Percentiles rank a stretch among this genome's conserved stretches.
Conservation (phyloP, 2,797 vertebrate genomes). For the Sebastolobus altivelis region DNA sequence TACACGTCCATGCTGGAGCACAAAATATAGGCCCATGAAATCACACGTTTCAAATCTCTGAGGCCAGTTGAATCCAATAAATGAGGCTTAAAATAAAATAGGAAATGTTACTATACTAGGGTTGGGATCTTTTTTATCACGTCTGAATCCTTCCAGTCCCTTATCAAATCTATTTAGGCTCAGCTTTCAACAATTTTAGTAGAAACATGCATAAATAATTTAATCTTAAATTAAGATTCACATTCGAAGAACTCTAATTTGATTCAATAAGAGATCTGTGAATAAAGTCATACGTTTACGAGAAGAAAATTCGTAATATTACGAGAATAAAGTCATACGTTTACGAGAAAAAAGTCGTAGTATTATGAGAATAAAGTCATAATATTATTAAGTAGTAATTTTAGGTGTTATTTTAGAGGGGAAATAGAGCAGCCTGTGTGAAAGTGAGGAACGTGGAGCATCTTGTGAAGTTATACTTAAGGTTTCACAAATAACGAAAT, state of each 20-base stretch:
- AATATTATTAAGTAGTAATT: too few relatives aligned
- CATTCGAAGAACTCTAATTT: background rate
- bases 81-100: background rate
- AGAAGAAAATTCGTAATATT: too few relatives aligned
- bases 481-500: too few relatives aligned
- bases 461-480: too few relatives aligned
- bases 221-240: background rate
- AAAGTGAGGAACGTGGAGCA: too few relatives aligned
- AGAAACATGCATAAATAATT: background rate
- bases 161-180: background rate
- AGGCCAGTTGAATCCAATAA: background rate
- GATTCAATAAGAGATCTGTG: background rate
- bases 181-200: background rate
- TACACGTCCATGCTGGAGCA: background rate
- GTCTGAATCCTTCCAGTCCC: background rate
- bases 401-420: too few relatives aligned
- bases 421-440: too few relatives aligned
- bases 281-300: too few relatives aligned
- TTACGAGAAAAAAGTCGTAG: fast-evolving
- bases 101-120: too few relatives aligned
- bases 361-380: too few relatives aligned
- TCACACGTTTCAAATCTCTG: constrained; percentile 1
- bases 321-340: too few relatives aligned
- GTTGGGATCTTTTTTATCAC: background rate
- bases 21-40: constrained; percentile 11